Evolutionary conservation across 2,888 invertebrate genomes (phyloP).

Genomic region (Heliconius cydno): DNA sequence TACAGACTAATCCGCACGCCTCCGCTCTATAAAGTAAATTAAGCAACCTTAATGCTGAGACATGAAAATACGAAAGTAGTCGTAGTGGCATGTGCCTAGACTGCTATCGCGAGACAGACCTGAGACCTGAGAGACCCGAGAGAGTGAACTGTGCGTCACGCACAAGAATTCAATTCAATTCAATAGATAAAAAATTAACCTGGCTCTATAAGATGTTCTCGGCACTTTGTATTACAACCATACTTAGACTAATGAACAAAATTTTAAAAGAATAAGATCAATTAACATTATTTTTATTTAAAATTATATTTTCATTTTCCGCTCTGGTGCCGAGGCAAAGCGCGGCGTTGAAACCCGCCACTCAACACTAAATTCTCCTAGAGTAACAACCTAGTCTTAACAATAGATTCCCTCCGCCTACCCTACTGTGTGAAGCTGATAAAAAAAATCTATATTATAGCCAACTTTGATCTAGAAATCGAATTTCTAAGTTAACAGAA

Average conservation of each 20-base stretch:
- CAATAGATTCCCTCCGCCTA: no score
- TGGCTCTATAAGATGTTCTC: neutral
- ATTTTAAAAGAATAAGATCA: no score
- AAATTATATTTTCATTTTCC: no score
- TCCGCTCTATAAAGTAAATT: constrained; percentile 42
- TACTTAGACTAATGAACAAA: no score
- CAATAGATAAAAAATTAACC: neutral
- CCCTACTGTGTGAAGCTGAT: no score
- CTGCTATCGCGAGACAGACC: neutral
- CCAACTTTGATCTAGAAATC: neutral
- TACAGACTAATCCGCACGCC: constrained; percentile 36
- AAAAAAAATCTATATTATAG: neutral
- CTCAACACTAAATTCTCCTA: no score
- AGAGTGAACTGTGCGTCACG: neutral
- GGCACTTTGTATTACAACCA: neutral
- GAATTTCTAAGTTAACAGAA: constrained; percentile 8
- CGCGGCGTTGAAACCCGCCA: no score
- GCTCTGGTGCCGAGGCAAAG: no score
- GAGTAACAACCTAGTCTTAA: no score
- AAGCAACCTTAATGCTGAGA: constrained; percentile 36
- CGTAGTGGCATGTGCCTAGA: neutral
- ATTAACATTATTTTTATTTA: no score
- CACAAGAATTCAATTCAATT: no score
- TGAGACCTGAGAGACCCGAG: no score
- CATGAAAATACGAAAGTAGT: constrained; percentile 22